Conservation (phyloP, 2,113 vertebrate species). For the Poecile atricapillus region DNA sequence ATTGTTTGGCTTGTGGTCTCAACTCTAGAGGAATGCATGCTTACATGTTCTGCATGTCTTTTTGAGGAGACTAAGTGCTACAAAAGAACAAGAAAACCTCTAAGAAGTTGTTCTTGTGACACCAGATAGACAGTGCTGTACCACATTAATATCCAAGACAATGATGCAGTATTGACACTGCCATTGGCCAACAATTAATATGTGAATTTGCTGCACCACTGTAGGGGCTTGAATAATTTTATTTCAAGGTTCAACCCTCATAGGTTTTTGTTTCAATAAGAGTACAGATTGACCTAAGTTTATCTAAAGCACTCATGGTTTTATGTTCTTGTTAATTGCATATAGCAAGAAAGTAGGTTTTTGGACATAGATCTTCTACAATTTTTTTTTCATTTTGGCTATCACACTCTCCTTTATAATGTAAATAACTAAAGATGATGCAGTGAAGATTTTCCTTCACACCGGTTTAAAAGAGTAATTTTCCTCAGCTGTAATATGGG, state of each 20-base stretch:
- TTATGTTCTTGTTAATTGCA: neutral
- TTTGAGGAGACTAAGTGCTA: neutral
- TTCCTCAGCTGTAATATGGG: neutral
- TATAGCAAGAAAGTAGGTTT: neutral
- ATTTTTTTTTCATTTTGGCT: neutral
- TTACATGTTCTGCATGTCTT: neutral
- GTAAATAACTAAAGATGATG: neutral
- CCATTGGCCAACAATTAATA: neutral
- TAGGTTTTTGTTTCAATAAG: neutral
- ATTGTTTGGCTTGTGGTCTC: neutral
- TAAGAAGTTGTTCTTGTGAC: neutral
- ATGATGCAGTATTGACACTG: accelerated
- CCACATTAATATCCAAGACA: neutral
- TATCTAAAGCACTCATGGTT: neutral
- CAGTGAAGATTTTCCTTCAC: neutral
- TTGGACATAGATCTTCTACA: neutral
- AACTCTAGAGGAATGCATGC: neutral
- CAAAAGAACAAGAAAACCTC: neutral
- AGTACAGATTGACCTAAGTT: neutral
- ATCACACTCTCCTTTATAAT: neutral
- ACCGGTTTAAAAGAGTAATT: neutral
- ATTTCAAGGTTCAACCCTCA: neutral
- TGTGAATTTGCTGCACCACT: neutral
- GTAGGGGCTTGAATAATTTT: neutral
- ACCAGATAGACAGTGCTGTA: neutral